A percentile compares a stretch with the other conserved stretches of the same genome.
phyloP scores from a whole-genome alignment of 2,888 invertebrate genomes.

The Euphydryas editha region DNA sequence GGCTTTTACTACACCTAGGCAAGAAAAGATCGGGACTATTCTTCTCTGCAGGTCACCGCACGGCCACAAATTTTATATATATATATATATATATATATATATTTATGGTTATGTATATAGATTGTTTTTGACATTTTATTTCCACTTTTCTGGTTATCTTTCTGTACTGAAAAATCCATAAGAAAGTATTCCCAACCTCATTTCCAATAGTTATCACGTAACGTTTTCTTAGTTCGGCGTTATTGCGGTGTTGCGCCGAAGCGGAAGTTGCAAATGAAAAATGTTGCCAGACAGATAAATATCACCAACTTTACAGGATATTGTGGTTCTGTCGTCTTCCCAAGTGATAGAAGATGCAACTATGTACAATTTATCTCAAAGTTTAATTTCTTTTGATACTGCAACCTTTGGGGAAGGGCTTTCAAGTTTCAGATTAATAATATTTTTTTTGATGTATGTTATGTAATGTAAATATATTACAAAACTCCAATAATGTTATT shows the following conservation, averaged over 20 bases:
- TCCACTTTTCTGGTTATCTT: background rate
- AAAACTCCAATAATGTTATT: too few relatives aligned
- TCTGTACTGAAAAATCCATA: background rate
- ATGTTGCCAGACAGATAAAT: slow-evolving; percentile 55
- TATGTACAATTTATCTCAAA: slow-evolving; percentile 29
- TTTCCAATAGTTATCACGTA: slow-evolving; percentile 48
- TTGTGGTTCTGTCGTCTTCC: slow-evolving; percentile 55
- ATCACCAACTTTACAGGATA: slow-evolving; percentile 52
- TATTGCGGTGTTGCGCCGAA: slow-evolving; percentile 53
- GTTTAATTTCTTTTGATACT: slow-evolving; percentile 24
- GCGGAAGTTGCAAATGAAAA: slow-evolving; percentile 63
- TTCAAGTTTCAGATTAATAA: slow-evolving; percentile 10
- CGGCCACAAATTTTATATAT: too few relatives aligned
- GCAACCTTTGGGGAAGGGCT: slow-evolving; percentile 9
- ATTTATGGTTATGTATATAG: too few relatives aligned
- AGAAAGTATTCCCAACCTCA: slow-evolving; percentile 25
- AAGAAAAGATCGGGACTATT: too few relatives aligned
- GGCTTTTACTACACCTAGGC: too few relatives aligned
- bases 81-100: too few relatives aligned
- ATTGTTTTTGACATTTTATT: background rate
- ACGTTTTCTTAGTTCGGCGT: slow-evolving; percentile 53
- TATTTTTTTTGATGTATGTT: background rate
- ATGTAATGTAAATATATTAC: too few relatives aligned
- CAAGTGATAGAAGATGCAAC: slow-evolving; percentile 34
- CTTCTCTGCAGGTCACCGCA: too few relatives aligned